Base-by-base conservation (phyloP, 35 echinoderm and acorn worm genomes). In the Lytechinus variegatus region DNA sequence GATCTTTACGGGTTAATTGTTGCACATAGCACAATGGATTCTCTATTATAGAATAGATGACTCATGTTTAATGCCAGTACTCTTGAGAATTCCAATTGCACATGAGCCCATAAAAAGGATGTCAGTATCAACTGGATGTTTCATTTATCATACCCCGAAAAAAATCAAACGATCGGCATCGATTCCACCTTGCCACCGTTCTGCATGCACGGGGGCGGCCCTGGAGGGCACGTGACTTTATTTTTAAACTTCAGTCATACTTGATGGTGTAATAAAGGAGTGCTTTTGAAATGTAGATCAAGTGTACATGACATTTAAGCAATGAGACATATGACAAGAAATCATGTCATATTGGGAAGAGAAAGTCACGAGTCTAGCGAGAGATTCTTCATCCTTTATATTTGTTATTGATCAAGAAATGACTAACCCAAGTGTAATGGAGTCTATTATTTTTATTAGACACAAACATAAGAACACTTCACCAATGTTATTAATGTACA, bases 271-370 rank as follows among this genome's bases (percentile, higher is more conserved):
- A 79, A 79, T 24, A 24, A 7, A 24, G 66, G 66, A 79, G 66
- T 4, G 66, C 8, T 79, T 16, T 79, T n/a, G 66, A 79, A 24
- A 79, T 79, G 19, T 79, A 79, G 66, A 79, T 79, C 66, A 79
- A 79, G 66, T 79, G 66, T 79, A 79, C 66, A 79, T 79, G 66
- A 79, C 66, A 79, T 79, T 79, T 79, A 79, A 24, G 66, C 14
- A 24, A 24, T 79, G 66, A n/a, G 66, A 19, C 66, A 79, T 44
- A 44, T 79, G 66, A 79, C 66, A 79, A 79, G 66, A 79, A 79
- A 79, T 14, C 66, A n/a, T 79, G 66, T 79, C 66, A 79, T 79
- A 79, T 79, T 79, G 16, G 2, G 12, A 79, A 79, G 16, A 79
- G 21, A 79, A 79, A n/a, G 66, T 79, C 7, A n/a, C 8, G 3